These are phyloP conservation scores for Ophioninae sp. DNA, from an alignment of 2,888 invertebrate species.

Conservation along the genomic window DNA sequence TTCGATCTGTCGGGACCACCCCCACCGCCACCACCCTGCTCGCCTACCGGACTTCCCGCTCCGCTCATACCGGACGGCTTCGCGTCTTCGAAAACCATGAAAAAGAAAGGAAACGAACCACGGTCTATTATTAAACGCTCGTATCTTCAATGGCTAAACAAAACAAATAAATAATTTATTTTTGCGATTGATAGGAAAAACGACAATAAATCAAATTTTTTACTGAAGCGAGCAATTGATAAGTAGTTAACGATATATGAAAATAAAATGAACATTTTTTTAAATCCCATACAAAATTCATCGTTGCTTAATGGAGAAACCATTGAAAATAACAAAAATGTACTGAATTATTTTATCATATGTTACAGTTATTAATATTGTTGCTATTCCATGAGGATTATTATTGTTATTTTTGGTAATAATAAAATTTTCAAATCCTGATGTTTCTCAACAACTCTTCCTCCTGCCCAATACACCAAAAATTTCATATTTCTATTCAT, in stretches of 20 bases:
- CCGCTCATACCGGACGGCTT: conserved; percentile 64
- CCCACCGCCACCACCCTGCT: conserved; percentile 41
- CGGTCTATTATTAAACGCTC: neutral
- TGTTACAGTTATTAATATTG: neutral
- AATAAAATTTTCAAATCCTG: no score
- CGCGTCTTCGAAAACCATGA: conserved; percentile 58
- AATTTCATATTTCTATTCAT: no score
- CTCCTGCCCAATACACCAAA: no score
- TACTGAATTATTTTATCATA: neutral
- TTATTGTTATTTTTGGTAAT: no score
- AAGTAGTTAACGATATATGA: no score
- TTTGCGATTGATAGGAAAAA: neutral
- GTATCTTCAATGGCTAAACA: neutral
- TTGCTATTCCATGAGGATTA: neutral
- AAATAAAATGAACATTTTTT: no score
- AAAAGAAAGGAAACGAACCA: neutral
- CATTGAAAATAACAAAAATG: neutral
- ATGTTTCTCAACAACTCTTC: no score
- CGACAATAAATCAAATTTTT: neutral
- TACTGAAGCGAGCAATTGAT: no score
- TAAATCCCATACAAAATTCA: no score
- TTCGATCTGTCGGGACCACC: conserved; percentile 62
- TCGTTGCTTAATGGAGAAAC: neutral
- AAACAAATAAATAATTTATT: neutral
- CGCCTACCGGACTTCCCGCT: conserved; percentile 52